Conservation (phyloP, 53 echinoderm and acorn worm genomes). For the Echinometra lucunter region DNA sequence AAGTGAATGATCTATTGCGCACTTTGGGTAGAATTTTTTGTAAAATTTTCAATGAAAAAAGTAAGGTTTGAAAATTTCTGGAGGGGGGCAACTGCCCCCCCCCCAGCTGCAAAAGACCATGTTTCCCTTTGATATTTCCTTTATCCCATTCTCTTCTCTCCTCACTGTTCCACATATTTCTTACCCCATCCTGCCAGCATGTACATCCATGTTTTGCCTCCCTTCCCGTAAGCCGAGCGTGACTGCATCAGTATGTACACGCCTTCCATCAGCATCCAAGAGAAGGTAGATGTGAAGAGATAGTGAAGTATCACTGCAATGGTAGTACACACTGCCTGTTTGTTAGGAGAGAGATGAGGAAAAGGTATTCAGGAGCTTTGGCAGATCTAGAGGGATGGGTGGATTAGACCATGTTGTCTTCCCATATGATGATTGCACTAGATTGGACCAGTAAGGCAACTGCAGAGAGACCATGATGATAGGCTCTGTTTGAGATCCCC, state of each 20-base stretch:
- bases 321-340: slow-evolving; percentile 59
- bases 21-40: too few relatives aligned
- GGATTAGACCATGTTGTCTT: neutral
- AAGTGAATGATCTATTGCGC: too few relatives aligned
- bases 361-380: neutral
- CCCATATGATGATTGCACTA: too few relatives aligned
- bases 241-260: slow-evolving; percentile 76
- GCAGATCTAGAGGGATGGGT: neutral
- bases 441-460: too few relatives aligned
- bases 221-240: slow-evolving; percentile 66
- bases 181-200: slow-evolving; percentile 79
- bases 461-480: too few relatives aligned
- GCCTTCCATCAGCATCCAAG: slow-evolving; percentile 83
- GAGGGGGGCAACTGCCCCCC: too few relatives aligned
- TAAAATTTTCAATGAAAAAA: too few relatives aligned
- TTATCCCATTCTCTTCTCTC: neutral
- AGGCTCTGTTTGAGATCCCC: too few relatives aligned
- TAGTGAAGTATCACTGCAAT: slow-evolving; percentile 76
- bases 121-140: neutral
- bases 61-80: too few relatives aligned
- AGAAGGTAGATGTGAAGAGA: slow-evolving; percentile 73
- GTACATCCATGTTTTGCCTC: slow-evolving; percentile 68
- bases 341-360: neutral
- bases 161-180: neutral
- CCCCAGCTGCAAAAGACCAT: too few relatives aligned